Conservation (phyloP, 2,113 vertebrate genomes). For the Thunnus maccoyii region DNA sequence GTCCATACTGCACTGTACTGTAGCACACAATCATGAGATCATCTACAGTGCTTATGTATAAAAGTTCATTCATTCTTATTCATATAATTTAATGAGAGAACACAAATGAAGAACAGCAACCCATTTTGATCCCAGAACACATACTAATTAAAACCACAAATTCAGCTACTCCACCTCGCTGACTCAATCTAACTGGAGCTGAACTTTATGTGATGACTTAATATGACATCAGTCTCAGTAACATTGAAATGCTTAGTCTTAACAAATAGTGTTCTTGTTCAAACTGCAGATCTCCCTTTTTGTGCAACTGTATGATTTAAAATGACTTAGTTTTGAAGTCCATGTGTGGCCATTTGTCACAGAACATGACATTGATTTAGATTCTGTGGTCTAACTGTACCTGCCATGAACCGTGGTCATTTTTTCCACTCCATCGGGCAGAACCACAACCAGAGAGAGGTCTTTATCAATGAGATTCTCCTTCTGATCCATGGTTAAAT, state of each 20-base stretch:
- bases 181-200: constrained; percentile 62
- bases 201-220: constrained; percentile 53
- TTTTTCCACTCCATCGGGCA: constrained; percentile 92
- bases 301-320: background rate
- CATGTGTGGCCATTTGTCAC: no score
- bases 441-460: constrained; percentile 90
- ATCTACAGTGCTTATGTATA: background rate
- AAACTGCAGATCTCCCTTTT: background rate
- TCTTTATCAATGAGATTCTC: constrained; percentile 90
- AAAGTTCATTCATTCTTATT: background rate
- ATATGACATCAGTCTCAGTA: constrained; percentile 33
- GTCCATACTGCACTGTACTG: background rate
- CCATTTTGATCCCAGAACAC: background rate
- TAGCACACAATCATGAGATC: background rate
- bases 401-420: constrained; percentile 90
- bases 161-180: constrained; percentile 56
- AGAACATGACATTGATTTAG: background rate
- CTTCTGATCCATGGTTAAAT: constrained; percentile 90
- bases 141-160: constrained; percentile 31
- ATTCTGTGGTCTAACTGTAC: constrained; percentile 73
- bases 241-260: background rate
- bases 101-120: constrained; percentile 18
- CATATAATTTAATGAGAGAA: background rate
- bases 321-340: no score
- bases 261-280: background rate